phyloP scores from a whole-genome alignment of 2,113 vertebrate genomes.

The Stomatorhinus ivindoensis region DNA sequence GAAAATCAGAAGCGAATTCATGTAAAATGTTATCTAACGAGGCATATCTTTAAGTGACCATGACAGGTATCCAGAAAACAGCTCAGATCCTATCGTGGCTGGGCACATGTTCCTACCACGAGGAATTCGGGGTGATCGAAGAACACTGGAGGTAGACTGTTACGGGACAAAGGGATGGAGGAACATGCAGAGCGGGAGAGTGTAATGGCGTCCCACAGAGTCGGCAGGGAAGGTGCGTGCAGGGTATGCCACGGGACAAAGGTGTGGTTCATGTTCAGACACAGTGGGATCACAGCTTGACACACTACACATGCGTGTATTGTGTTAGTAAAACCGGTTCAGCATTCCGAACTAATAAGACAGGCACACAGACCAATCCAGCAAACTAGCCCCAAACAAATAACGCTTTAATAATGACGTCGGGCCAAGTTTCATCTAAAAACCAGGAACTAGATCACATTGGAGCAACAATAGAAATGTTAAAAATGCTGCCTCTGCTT shows the following conservation, averaged over 20 bases:
- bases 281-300: background rate
- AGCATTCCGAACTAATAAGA: background rate
- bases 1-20: background rate
- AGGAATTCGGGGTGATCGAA: background rate
- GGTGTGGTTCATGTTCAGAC: background rate
- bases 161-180: background rate
- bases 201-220: background rate
- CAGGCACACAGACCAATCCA: background rate
- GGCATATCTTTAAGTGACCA: background rate
- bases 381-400: background rate
- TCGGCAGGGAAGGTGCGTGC: background rate
- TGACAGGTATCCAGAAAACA: background rate
- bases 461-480: background rate
- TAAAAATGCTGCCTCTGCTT: constrained; percentile 11
- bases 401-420: constrained; percentile 6
- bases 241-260: background rate
- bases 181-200: background rate
- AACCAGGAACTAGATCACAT: constrained; percentile 27
- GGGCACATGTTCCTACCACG: background rate
- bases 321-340: background rate
- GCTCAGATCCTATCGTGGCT: background rate
- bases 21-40: background rate
- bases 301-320: background rate
- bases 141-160: background rate
- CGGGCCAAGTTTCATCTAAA: constrained; percentile 16